These are phyloP conservation scores for Leucoraja erinaceus DNA, from an alignment of 2,113 vertebrate species.

Conservation along the genomic window DNA sequence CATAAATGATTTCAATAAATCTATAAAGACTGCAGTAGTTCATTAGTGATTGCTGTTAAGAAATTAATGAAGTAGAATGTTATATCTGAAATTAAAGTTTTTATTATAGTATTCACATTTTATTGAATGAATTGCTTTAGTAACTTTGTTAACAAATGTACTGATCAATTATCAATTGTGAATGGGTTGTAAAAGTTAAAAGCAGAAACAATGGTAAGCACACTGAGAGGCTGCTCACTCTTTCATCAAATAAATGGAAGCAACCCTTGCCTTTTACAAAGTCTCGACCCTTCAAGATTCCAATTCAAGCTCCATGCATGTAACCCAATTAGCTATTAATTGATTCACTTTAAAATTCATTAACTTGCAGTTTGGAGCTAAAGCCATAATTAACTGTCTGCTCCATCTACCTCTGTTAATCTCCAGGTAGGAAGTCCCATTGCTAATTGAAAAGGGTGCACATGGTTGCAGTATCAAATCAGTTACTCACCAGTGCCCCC, in stretches of 20 bases:
- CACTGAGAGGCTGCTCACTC: background rate
- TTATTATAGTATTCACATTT: background rate
- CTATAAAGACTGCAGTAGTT: background rate
- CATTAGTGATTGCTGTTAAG: background rate
- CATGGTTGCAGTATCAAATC: conserved; percentile 41
- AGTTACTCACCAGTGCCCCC: conserved; percentile 38
- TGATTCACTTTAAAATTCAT: conserved; percentile 77
- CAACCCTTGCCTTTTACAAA: conserved; percentile 34
- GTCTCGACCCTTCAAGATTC: conserved; percentile 42
- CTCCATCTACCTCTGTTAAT: conserved; percentile 60
- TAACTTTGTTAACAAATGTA: background rate
- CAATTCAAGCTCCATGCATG: conserved; percentile 47
- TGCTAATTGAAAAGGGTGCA: conserved; percentile 51
- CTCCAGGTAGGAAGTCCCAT: conserved; percentile 53
- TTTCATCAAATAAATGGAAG: conserved; percentile 34
- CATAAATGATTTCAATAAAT: conserved; percentile 12
- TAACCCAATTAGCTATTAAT: conserved; percentile 78
- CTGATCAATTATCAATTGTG: background rate
- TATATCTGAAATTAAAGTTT: background rate
- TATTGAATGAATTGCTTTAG: background rate
- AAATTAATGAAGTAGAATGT: background rate
- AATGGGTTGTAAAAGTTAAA: background rate
- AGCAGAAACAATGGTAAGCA: background rate
- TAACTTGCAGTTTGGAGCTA: conserved; percentile 65
- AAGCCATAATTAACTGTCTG: conserved; percentile 74